Conservation (phyloP, 2,888 invertebrate genomes). For the Eupithecia tripunctaria region DNA sequence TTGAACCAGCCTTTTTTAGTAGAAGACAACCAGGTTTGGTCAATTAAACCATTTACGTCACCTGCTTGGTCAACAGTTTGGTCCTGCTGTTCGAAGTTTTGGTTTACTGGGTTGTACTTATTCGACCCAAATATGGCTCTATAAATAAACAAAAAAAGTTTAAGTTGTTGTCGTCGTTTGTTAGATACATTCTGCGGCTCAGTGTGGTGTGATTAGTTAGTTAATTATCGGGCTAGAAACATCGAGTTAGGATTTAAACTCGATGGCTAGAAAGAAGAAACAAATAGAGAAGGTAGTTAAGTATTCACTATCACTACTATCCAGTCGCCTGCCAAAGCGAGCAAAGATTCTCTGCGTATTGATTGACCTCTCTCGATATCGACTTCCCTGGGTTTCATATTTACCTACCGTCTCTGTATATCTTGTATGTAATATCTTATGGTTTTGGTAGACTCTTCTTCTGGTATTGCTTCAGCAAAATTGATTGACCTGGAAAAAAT, state of each 20-base stretch:
- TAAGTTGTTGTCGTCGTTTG: background rate
- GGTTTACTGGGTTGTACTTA: background rate
- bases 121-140: background rate
- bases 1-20: background rate
- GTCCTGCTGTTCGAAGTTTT: background rate
- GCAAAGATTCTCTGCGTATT: too few relatives aligned
- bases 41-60: background rate
- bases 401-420: background rate
- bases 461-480: background rate
- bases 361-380: too few relatives aligned
- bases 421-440: slow-evolving; percentile 1
- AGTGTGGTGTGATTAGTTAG: background rate
- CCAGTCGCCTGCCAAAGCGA: too few relatives aligned
- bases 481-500: background rate
- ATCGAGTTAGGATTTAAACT: too few relatives aligned
- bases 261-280: background rate
- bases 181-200: too few relatives aligned
- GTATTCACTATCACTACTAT: too few relatives aligned
- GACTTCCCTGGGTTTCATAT: too few relatives aligned
- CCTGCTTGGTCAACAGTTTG: background rate
- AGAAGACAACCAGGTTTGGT: background rate
- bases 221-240: too few relatives aligned
- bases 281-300: background rate
- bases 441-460: background rate
- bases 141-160: background rate